These are phyloP conservation scores for Cephalopholis sonnerati DNA, from an alignment of 2,113 vertebrate genomes.

Conservation along the genomic window DNA sequence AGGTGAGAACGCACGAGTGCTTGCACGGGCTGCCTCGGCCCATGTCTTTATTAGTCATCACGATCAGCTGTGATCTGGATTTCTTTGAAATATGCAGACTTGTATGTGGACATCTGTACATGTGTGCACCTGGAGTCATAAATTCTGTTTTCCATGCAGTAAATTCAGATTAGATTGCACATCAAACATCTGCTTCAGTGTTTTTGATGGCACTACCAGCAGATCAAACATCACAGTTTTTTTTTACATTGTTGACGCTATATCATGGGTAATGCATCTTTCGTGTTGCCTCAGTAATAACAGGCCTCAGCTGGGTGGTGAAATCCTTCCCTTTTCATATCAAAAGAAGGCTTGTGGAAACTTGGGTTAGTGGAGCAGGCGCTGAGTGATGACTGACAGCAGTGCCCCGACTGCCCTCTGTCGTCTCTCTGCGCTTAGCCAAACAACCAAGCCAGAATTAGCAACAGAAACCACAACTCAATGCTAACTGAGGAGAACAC, in stretches of 20 bases:
- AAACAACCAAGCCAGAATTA: slow-evolving; percentile 42
- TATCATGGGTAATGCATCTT: slow-evolving; percentile 77
- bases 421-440: slow-evolving; percentile 38
- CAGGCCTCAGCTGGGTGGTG: slow-evolving; percentile 85
- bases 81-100: slow-evolving; percentile 4
- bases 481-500: slow-evolving; percentile 1
- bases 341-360: slow-evolving; percentile 58
- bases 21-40: not conserved
- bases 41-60: slow-evolving; percentile 39
- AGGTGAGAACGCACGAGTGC: slow-evolving; percentile 81
- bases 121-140: slow-evolving; percentile 30
- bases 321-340: slow-evolving; percentile 84
- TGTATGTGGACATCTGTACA: not conserved
- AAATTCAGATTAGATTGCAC: slow-evolving; percentile 19
- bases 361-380: slow-evolving; percentile 55
- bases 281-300: slow-evolving; percentile 66
- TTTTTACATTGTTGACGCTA: slow-evolving; percentile 59
- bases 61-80: slow-evolving; percentile 16
- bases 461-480: slow-evolving; percentile 33
- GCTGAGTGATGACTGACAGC: slow-evolving; percentile 62
- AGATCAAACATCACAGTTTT: slow-evolving; percentile 44
- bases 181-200: slow-evolving; percentile 29
- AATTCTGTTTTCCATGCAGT: slow-evolving; percentile 8
- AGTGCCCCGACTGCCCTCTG: slow-evolving; percentile 35
- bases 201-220: slow-evolving; percentile 44